These are phyloP conservation scores for Neofelis nebulosa DNA, from an alignment of 2,113 vertebrate species.

Conservation along the genomic window DNA sequence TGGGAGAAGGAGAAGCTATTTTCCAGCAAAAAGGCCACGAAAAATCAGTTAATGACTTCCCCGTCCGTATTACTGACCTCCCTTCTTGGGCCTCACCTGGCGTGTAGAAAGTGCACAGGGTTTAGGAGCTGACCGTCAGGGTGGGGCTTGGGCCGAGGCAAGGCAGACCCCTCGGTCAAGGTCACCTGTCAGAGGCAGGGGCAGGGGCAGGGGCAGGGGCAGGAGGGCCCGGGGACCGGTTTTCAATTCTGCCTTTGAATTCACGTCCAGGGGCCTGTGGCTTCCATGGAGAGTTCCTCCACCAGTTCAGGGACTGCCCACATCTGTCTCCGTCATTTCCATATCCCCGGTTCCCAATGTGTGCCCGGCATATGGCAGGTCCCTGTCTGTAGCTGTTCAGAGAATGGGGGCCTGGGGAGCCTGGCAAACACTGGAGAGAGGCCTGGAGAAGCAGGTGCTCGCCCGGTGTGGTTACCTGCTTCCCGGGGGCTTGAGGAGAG, in stretches of 20 bases:
- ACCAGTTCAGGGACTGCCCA: accelerated
- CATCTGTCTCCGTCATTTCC: background rate
- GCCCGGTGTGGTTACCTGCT: accelerated
- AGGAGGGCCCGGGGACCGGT: too few relatives aligned
- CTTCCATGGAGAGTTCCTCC: too few relatives aligned
- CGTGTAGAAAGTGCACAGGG: background rate
- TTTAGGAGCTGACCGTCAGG: background rate
- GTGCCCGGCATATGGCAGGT: accelerated
- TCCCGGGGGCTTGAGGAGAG: background rate
- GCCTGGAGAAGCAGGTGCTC: background rate
- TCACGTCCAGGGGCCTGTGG: accelerated
- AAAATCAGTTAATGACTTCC: background rate
- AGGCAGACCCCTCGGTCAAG: too few relatives aligned
- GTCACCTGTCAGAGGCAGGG: background rate
- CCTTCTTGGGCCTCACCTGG: accelerated
- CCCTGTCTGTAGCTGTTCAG: background rate
- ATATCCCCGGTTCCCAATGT: accelerated
- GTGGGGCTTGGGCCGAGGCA: background rate
- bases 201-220: background rate
- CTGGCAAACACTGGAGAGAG: background rate
- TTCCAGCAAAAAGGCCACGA: background rate
- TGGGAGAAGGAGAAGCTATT: background rate
- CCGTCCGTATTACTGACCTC: background rate
- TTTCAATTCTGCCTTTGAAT: background rate
- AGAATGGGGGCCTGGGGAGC: background rate